Evolutionary conservation across 2,113 vertebrate species (phyloP).

Genomic region (Pygathrix nemaeus): DNA sequence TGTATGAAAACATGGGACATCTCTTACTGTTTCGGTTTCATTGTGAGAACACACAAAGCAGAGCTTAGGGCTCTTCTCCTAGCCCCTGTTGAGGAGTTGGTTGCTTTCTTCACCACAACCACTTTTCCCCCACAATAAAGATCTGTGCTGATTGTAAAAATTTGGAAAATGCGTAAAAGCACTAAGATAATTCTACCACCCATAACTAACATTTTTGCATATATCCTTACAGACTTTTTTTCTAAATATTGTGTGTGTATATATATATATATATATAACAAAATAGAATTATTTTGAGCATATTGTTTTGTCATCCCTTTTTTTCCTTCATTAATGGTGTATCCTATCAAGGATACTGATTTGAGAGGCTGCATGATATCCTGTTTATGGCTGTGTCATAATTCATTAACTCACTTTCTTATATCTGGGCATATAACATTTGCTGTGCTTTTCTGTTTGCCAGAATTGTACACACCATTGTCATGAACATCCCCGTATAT

Average conservation of each 20-base stretch:
- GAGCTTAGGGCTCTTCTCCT: not conserved
- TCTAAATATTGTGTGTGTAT: not conserved
- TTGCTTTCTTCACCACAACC: no score
- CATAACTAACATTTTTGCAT: not conserved
- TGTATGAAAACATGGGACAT: rapidly evolving
- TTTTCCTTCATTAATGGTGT: no score
- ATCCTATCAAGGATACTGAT: not conserved
- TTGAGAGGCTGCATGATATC: not conserved
- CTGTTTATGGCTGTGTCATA: not conserved
- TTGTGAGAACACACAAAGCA: no score
- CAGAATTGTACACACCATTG: not conserved
- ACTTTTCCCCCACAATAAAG: no score
- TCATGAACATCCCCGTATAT: not conserved
- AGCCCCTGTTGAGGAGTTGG: rapidly evolving
- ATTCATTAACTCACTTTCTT: not conserved
- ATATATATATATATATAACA: not conserved
- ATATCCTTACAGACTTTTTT: not conserved
- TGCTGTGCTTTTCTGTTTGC: not conserved
- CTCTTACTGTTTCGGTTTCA: not conserved
- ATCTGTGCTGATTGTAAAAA: not conserved
- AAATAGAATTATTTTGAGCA: not conserved
- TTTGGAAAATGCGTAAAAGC: not conserved
- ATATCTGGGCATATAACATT: not conserved
- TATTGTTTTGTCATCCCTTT: not conserved
- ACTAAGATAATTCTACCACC: not conserved